phyloP scores from a whole-genome alignment of 1,140 invertebrate genomes.

The Tetragnatha versicolor region DNA sequence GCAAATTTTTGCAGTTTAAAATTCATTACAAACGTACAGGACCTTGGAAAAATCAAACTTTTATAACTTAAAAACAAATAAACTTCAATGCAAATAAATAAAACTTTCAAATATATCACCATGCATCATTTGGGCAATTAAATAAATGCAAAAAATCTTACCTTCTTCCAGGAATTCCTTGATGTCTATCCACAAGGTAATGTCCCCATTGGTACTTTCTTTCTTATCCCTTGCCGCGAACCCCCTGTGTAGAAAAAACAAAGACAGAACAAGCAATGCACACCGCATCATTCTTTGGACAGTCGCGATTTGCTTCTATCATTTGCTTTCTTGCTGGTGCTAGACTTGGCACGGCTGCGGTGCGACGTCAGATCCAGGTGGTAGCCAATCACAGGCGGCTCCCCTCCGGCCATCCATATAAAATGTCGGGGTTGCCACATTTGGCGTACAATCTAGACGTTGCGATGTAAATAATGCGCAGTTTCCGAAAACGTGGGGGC shows the following conservation, averaged over 20 bases:
- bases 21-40: not conserved
- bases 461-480: too few relatives aligned
- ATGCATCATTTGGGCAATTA: too few relatives aligned
- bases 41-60: not conserved
- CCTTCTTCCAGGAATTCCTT: conserved; percentile 14
- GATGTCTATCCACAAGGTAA: conserved; percentile 14
- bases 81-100: not conserved
- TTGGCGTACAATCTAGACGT: too few relatives aligned
- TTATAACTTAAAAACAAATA: not conserved
- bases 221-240: not conserved
- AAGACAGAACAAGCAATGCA: not conserved
- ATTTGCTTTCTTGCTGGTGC: too few relatives aligned
- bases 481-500: too few relatives aligned
- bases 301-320: too few relatives aligned
- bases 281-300: conserved; percentile 11
- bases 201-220: not conserved
- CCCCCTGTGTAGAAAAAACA: not conserved
- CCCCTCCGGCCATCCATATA: too few relatives aligned
- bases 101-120: too few relatives aligned
- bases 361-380: too few relatives aligned
- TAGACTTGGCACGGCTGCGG: too few relatives aligned
- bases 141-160: not conserved
- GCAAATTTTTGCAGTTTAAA: not conserved
- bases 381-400: too few relatives aligned
- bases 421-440: too few relatives aligned